phyloP scores from a whole-genome alignment of 2,113 vertebrate species.

The Fulica atra region DNA sequence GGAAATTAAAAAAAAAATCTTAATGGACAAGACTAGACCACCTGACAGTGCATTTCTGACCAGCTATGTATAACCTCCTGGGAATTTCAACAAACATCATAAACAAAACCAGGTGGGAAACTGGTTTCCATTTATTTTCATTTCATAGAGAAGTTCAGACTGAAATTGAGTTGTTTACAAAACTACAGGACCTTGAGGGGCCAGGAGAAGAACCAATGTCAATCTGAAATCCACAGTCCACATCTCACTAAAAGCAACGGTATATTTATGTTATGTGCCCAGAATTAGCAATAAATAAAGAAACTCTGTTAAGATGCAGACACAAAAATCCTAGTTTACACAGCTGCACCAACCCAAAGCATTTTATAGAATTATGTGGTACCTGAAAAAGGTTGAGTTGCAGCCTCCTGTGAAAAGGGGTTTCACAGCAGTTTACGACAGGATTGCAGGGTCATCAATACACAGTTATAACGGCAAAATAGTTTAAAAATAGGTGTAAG shows the following conservation, averaged over 20 bases:
- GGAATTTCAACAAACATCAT: conserved; percentile 39
- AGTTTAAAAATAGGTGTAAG: neutral
- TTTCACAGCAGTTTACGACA: neutral
- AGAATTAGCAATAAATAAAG: conserved; percentile 49
- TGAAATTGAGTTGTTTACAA: conserved; percentile 50
- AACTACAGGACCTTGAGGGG: conserved; percentile 34
- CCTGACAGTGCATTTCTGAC: neutral
- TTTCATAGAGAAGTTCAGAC: conserved; percentile 35
- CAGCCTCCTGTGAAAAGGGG: neutral
- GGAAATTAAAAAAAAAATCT: neutral
- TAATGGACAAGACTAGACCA: neutral
- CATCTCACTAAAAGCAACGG: conserved; percentile 21
- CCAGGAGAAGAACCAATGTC: conserved; percentile 23
- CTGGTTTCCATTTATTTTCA: conserved; percentile 53
- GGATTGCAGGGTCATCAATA: neutral
- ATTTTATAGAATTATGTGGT: neutral
- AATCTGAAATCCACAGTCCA: conserved; percentile 25
- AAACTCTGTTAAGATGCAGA: conserved; percentile 49
- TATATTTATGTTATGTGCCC: conserved; percentile 28
- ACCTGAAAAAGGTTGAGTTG: conserved; percentile 11
- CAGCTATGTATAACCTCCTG: neutral
- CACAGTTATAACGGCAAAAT: neutral
- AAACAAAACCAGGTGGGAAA: conserved; percentile 60
- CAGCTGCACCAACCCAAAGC: conserved; percentile 35
- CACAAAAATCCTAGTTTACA: conserved; percentile 40